phyloP scores from a whole-genome alignment of 2,113 vertebrate species.

The Grus americana region DNA sequence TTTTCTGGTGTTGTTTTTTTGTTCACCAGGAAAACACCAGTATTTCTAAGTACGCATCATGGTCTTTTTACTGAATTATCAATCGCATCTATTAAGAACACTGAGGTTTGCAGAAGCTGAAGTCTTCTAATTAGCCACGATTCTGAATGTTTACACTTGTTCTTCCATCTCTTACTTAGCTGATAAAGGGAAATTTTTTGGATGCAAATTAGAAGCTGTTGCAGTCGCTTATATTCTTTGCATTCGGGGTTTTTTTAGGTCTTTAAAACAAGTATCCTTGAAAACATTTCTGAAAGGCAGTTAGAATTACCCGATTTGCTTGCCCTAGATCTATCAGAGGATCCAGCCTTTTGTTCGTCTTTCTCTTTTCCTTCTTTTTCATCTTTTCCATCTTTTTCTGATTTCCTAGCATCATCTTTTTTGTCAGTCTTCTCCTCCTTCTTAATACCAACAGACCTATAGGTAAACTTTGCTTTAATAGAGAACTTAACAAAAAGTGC shows the following conservation, averaged over 20 bases:
- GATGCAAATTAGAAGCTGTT: neutral
- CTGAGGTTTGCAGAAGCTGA: neutral
- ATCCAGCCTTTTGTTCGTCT: conserved; percentile 67
- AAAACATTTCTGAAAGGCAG: neutral
- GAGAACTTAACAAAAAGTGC: neutral
- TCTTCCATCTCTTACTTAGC: neutral
- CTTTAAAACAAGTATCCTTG: neutral
- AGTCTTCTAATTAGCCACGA: neutral
- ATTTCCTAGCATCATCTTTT: conserved; percentile 75
- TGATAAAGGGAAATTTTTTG: neutral
- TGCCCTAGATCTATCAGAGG: conserved; percentile 64
- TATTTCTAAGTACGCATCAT: neutral
- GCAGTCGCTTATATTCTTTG: neutral
- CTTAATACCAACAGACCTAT: conserved; percentile 62
- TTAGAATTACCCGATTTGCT: conserved; percentile 75
- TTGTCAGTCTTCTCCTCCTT: conserved; percentile 86
- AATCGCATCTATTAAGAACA: neutral
- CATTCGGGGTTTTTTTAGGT: neutral
- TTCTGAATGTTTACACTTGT: neutral
- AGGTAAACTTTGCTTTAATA: neutral
- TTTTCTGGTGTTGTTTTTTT: neutral
- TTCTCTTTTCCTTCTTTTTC: conserved; percentile 78
- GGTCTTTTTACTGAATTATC: neutral
- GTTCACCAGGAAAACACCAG: neutral
- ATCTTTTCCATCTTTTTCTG: conserved; percentile 78